These are phyloP conservation scores for Dryobota labecula DNA, from an alignment of 2,888 invertebrate species.

Conservation along the genomic window DNA sequence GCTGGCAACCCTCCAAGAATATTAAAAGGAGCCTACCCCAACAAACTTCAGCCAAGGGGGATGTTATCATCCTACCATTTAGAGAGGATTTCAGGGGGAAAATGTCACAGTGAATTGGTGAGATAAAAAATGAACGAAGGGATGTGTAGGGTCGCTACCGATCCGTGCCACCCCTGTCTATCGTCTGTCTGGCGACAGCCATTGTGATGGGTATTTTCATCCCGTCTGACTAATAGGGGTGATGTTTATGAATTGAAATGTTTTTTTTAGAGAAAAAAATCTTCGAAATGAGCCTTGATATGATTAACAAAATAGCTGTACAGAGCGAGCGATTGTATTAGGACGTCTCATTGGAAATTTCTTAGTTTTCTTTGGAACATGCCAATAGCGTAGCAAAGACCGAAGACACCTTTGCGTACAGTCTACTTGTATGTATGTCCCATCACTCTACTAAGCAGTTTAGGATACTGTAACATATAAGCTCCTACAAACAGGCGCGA, in stretches of 20 bases:
- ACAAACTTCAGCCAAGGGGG: slow-evolving; percentile 9
- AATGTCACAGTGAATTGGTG: slow-evolving; percentile 1
- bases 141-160: slow-evolving; percentile 26
- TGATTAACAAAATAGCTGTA: neutral
- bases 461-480: no score
- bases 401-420: neutral
- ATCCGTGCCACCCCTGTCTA: slow-evolving; percentile 49
- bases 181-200: slow-evolving; percentile 29
- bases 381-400: neutral
- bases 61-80: slow-evolving; percentile 24
- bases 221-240: slow-evolving; percentile 2
- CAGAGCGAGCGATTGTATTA: neutral
- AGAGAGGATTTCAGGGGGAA: slow-evolving; percentile 9
- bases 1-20: neutral
- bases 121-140: slow-evolving; percentile 36
- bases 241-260: neutral
- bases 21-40: slow-evolving; percentile 18
- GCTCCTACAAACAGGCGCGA: no score
- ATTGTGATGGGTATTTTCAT: neutral
- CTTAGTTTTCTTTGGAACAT: neutral
- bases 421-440: no score
- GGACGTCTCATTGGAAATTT: neutral
- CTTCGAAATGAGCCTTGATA: neutral
- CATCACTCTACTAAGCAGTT: no score
- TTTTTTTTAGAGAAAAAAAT: neutral